Evolutionary conservation across 2,113 vertebrate species (phyloP), one percentile per base, ranked within the genome.

Genomic region (Microcebus ravelobensis): DNA sequence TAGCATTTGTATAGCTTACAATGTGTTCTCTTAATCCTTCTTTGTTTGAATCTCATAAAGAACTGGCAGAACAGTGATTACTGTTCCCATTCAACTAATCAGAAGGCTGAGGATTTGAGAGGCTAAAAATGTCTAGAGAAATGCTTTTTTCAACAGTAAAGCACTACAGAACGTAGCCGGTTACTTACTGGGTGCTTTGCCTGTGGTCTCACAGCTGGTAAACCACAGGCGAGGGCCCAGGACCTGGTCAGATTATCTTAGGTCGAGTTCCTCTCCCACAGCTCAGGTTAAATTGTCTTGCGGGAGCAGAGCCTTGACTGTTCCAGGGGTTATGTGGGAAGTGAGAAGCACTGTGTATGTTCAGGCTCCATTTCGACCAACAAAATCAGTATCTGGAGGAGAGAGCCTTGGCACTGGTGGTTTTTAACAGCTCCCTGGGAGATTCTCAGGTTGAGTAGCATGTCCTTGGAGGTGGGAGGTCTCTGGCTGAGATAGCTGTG

Each of bases 1-100:
- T 9, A 42, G 61, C 48, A 79, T 88, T 90, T 76, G n/a, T 73
- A 90, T 29, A 61, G 34, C 68, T 81, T 86, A n/a, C 6, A n/a
- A 12, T 31, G 83, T 91, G 77, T 50, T 77, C 95, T 92, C 63
- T 80, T 93, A 63, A 70, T 57, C 48, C 73, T 93, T 89, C 65
- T 50, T 67, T 94, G 70, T 90, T 73, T 87, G 93, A 89, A 79
- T 65, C 36, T 79, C 83, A 95, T 87, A 92, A 89, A 91, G 77
- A 50, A 12, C 25, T n/a, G 50, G 79, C 39, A 82, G 55, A 57
- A 39, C 5, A 76, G 70, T 79, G 91, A 80, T 61, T 93, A 83
- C 52, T 94, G 85, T 94, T 73, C 55, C 89, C 39, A 59, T 83
- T 81, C 87, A 95, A 93, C 74, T 94, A 91, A 86, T 82, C 67